These are phyloP conservation scores for Caenorhabditis sulstoni DNA, from an alignment of 2,888 invertebrate species.

Conservation along the genomic window DNA sequence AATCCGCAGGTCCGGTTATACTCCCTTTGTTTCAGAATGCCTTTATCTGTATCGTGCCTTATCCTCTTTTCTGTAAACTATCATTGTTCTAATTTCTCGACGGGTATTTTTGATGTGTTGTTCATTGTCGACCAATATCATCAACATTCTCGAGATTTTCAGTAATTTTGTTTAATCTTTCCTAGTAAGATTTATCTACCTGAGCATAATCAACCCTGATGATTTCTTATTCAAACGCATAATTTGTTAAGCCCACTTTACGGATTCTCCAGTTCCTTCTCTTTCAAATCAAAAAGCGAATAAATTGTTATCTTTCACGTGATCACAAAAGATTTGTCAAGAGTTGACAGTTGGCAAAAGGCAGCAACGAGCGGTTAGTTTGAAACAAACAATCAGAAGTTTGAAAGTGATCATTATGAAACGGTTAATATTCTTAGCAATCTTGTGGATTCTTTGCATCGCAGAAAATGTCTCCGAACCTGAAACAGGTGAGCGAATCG, in stretches of 20 bases:
- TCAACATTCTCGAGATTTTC: slow-evolving; percentile 33
- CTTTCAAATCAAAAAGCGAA: not conserved
- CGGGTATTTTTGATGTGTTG: slow-evolving; percentile 31
- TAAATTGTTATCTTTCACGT: slow-evolving; percentile 2
- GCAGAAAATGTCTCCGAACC: not conserved
- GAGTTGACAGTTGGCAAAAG: too few species aligned
- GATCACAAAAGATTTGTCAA: not conserved
- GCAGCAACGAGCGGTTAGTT: not conserved
- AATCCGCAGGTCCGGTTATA: slow-evolving; percentile 50
- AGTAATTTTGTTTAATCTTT: slow-evolving; percentile 11
- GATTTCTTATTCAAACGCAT: not conserved
- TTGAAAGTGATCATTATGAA: slow-evolving; percentile 12
- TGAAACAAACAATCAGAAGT: slow-evolving; percentile 4
- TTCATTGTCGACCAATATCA: not conserved
- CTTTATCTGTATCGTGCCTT: slow-evolving; percentile 44
- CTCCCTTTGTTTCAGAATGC: slow-evolving; percentile 18
- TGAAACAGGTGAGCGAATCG: too few species aligned
- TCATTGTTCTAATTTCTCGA: slow-evolving; percentile 22
- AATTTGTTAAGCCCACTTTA: not conserved
- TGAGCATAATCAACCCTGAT: slow-evolving; percentile 15
- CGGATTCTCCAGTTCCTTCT: slow-evolving; percentile 3
- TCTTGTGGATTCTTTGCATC: not conserved
- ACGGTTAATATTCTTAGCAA: slow-evolving; percentile 6
- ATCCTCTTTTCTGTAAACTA: slow-evolving; percentile 1
- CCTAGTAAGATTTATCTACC: too few species aligned